phyloP scores from a whole-genome alignment of 2,797 vertebrate species.

The Sebastes miniatus region DNA sequence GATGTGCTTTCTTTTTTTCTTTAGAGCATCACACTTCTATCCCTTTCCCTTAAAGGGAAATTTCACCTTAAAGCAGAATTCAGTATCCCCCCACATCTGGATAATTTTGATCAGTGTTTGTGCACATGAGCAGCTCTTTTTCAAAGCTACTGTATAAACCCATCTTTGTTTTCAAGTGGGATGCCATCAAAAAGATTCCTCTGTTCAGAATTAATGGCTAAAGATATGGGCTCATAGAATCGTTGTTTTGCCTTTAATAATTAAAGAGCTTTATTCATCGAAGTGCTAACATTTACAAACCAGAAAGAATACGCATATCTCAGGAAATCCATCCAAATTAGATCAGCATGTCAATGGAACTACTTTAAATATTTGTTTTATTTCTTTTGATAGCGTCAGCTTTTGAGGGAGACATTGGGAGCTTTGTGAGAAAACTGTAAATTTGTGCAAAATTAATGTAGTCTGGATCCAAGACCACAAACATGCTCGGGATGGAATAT shows the following conservation, averaged over 20 bases:
- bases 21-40: slow-evolving; percentile 38
- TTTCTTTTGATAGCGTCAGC: neutral
- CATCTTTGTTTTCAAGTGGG: slow-evolving; percentile 18
- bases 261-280: slow-evolving; percentile 27
- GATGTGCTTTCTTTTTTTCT: slow-evolving; percentile 43
- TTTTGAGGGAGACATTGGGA: neutral
- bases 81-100: slow-evolving; percentile 22
- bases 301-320: slow-evolving; percentile 56
- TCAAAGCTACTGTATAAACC: slow-evolving; percentile 11
- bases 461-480: neutral
- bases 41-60: neutral
- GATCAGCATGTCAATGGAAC: slow-evolving; percentile 5
- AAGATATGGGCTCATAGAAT: neutral
- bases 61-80: slow-evolving; percentile 61
- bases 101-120: slow-evolving; percentile 19
- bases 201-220: neutral
- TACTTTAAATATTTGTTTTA: neutral
- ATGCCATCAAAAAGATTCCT: neutral
- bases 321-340: slow-evolving; percentile 63
- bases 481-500: slow-evolving; percentile 19
- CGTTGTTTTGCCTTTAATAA: slow-evolving; percentile 31
- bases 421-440: slow-evolving; percentile 21
- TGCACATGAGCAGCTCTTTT: slow-evolving; percentile 33
- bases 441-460: slow-evolving; percentile 20
- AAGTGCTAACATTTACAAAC: slow-evolving; percentile 34